Evolutionary conservation across 2,888 invertebrate genomes (phyloP), one percentile per base, ranked within the genome.

Genomic region (Arge pagana): DNA sequence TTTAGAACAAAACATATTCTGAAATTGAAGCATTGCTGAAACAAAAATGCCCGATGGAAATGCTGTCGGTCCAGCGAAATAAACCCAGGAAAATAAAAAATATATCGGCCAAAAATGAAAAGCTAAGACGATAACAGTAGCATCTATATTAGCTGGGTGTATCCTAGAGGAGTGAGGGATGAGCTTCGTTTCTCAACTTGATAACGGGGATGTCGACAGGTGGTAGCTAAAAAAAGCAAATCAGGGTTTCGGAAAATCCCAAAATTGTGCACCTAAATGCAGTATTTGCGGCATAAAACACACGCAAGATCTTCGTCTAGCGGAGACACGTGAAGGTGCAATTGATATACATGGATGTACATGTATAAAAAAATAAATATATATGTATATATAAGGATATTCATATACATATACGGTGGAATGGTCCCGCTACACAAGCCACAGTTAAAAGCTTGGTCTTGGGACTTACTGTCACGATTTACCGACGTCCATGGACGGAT

Each of bases 381-480:
- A 23, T 45, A 16, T 33, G 33, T 15, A 24, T 45, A 33, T 10
- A 15, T 30, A n/a, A n/a, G n/a, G n/a, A n/a, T n/a, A n/a, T n/a
- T n/a, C n/a, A n/a, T n/a, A n/a, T n/a, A n/a, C n/a, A n/a, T n/a
- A n/a, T n/a, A n/a, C n/a, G n/a, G n/a, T n/a, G n/a, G n/a, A 23
- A 30, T 45, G 45, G 45, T 45, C 45, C 45, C 45, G 23, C 45
- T 45, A 45, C 45, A 45, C 45, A 45, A 45, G 45, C 45, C 45
- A 45, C 45, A 45, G 45, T 45, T 45, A 45, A 23, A 45, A 45
- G 45, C 45, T 45, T 45, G 31, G 33, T 45, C 10, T 33, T 45
- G 45, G 45, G 45, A 45, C 45, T 45, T 45, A 45, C 45, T 21
- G 45, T 45, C 15, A 45, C 8, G 24, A 33, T 33, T 11, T 16